Percentiles rank a stretch among this genome's conserved stretches.
These are phyloP conservation scores for Astreopora myriophthalma DNA, from an alignment of 64 coral and sea anemone genomes.

Conservation along the genomic window DNA sequence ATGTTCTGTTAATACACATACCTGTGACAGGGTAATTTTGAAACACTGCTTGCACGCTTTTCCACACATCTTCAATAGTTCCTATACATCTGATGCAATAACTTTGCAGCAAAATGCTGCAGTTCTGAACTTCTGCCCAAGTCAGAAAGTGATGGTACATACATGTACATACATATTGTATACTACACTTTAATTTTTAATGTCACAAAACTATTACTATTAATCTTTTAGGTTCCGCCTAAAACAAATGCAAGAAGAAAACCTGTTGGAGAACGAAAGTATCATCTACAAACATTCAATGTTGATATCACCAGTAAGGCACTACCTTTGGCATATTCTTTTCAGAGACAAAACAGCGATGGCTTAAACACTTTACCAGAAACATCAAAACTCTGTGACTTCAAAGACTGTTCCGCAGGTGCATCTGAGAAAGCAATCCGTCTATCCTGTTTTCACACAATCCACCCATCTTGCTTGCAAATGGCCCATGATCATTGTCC, in stretches of 20 bases:
- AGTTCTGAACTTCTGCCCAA: not conserved
- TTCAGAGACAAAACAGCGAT: constrained; percentile 2
- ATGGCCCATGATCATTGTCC: not conserved
- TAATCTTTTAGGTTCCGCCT: constrained; percentile 27
- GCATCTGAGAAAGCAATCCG: not conserved
- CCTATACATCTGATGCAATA: not conserved
- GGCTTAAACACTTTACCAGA: not conserved
- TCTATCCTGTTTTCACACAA: constrained; percentile 46
- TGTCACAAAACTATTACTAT: not conserved
- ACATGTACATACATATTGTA: not conserved
- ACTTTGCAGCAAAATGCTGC: not conserved
- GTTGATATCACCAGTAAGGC: constrained; percentile 11
- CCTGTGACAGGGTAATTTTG: not conserved
- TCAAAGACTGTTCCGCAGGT: constrained; percentile 2
- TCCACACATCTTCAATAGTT: not conserved
- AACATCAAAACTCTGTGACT: constrained; percentile 33
- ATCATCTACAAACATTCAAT: constrained; percentile 45
- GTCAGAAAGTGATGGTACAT: not conserved
- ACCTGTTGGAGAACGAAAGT: constrained; percentile 35
- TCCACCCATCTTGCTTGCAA: not conserved
- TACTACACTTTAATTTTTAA: not conserved
- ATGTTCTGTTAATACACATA: not conserved
- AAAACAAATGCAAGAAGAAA: constrained; percentile 25
- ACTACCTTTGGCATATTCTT: constrained; percentile 47
- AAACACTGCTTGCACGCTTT: not conserved